phyloP scores from a whole-genome alignment of 1,140 invertebrate species.

The silkworm (Bombyx mori) region ASM3026992v2 NC_085122.1:13752501-13753000 shows the following conservation, averaged over 20 bases:
- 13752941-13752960: no score
- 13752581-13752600: constrained; percentile 22
- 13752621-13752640: constrained; percentile 13
- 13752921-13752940: no score
- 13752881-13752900: not conserved
- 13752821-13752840: not conserved
- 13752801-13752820: not conserved
- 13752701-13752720: not conserved
- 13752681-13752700: constrained; percentile 19
- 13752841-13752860: not conserved
- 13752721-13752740: not conserved
- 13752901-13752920: no score
- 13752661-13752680: constrained; percentile 39
- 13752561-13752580: constrained; percentile 28
- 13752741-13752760: no score
- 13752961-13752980: no score
- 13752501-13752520: no score
- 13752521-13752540: no score
- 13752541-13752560: constrained; percentile 1
- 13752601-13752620: constrained; percentile 9
- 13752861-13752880: not conserved
- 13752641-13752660: constrained; percentile 23
- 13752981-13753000: no score
- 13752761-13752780: no score
- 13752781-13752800: not conserved